Percentiles rank a stretch among this genome's conserved stretches.
Conservation (phyloP, 37 sponge, comb jelly and placozoan species). For the Ephydatia muelleri region DNA sequence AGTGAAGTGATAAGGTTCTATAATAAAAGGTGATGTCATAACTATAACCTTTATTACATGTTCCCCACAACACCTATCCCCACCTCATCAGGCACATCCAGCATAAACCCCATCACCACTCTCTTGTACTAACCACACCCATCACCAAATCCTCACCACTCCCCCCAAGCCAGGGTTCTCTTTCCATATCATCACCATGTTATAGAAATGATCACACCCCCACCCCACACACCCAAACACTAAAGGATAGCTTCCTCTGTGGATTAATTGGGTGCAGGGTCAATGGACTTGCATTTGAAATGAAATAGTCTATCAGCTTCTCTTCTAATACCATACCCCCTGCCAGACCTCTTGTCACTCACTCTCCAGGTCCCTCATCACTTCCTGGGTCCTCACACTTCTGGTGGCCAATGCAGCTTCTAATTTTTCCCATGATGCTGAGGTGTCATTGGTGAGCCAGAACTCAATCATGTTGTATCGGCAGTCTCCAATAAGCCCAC, state of each 20-base stretch:
- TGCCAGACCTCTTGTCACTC: not conserved
- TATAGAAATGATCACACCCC: no score
- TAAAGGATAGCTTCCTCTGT: no score
- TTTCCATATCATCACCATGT: no score
- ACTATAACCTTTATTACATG: not conserved
- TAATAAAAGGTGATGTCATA: not conserved
- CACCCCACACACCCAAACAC: not conserved
- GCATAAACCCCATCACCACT: not conserved
- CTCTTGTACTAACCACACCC: not conserved
- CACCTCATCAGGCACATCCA: no score
- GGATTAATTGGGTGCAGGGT: no score
- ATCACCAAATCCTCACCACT: no score
- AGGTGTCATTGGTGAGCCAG: not conserved
- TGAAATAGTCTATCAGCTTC: no score
- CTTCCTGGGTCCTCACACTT: not conserved
- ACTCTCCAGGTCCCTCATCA: not conserved
- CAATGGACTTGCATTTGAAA: no score
- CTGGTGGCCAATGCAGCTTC: not conserved
- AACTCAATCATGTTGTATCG: not conserved
- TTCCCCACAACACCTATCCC: no score
- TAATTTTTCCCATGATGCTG: not conserved
- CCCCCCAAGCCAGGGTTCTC: not conserved
- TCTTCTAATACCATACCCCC: no score
- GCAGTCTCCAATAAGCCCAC: not conserved
- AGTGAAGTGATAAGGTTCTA: not conserved